phyloP scores from a whole-genome alignment of 2,888 invertebrate species.

The Acanthoscelides obtectus region DNA sequence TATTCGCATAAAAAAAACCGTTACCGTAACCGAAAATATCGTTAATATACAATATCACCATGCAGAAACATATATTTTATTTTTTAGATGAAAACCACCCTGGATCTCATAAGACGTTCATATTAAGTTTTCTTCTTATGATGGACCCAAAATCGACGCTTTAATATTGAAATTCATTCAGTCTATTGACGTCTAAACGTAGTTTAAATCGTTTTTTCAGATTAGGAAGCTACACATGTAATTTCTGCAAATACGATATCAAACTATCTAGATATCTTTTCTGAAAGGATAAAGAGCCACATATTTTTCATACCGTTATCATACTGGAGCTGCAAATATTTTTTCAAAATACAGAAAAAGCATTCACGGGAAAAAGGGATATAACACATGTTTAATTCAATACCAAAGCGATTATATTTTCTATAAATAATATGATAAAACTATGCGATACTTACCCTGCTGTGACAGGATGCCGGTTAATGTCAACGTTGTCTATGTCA shows the following conservation, averaged over 20 bases:
- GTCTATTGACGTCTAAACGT: too few species aligned
- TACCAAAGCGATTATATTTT: neutral
- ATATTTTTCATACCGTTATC: neutral
- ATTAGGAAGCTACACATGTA: too few species aligned
- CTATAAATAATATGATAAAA: neutral
- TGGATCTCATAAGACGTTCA: too few species aligned
- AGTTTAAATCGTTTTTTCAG: too few species aligned
- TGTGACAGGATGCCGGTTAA: conserved; percentile 59
- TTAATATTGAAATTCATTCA: too few species aligned
- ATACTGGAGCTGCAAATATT: neutral
- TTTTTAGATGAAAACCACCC: too few species aligned
- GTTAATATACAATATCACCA: too few species aligned
- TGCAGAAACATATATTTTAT: too few species aligned
- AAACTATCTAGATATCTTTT: neutral
- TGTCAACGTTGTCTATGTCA: conserved; percentile 57
- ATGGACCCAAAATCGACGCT: too few species aligned
- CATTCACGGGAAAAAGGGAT: neutral
- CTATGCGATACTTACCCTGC: conserved; percentile 53
- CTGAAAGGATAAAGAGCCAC: neutral
- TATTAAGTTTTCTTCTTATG: too few species aligned
- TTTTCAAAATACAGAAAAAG: neutral
- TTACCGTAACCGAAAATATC: too few species aligned
- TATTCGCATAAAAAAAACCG: too few species aligned
- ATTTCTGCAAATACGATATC: neutral
- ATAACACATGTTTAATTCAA: neutral